phyloP scores from a whole-genome alignment of 2,797 vertebrate genomes.

The Cynopterus sphinx region DNA sequence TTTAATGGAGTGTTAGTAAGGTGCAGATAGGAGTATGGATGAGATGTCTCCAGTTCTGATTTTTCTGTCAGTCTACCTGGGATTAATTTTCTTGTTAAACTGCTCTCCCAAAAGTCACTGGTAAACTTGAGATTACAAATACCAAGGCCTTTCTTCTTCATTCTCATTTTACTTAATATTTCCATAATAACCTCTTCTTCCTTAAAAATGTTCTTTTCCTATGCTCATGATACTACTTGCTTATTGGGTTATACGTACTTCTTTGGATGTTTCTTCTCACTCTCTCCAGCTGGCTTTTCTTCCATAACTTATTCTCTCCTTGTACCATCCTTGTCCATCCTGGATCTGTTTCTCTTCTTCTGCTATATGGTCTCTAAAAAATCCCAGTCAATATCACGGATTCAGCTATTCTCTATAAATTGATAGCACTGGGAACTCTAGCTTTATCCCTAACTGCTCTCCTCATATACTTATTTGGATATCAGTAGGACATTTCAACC shows the following conservation, averaged over 20 bases:
- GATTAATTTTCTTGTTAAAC: neutral
- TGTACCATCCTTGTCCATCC: neutral
- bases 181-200: neutral
- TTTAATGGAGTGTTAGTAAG: neutral
- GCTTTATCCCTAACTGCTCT: neutral
- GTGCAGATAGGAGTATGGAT: neutral
- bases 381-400: neutral
- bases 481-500: slow-evolving; percentile 11
- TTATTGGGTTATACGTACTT: neutral
- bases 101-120: neutral
- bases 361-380: neutral
- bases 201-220: neutral
- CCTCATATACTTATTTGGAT: neutral
- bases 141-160: neutral
- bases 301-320: neutral
- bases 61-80: neutral
- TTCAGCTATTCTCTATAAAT: neutral
- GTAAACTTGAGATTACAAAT: neutral
- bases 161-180: neutral
- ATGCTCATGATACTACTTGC: neutral
- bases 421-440: neutral
- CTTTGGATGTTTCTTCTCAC: neutral
- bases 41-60: neutral
- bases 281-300: neutral
- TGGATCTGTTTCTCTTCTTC: neutral